These are phyloP conservation scores for Carapus acus DNA, from an alignment of 2,797 vertebrate species.

Conservation along the genomic window DNA sequence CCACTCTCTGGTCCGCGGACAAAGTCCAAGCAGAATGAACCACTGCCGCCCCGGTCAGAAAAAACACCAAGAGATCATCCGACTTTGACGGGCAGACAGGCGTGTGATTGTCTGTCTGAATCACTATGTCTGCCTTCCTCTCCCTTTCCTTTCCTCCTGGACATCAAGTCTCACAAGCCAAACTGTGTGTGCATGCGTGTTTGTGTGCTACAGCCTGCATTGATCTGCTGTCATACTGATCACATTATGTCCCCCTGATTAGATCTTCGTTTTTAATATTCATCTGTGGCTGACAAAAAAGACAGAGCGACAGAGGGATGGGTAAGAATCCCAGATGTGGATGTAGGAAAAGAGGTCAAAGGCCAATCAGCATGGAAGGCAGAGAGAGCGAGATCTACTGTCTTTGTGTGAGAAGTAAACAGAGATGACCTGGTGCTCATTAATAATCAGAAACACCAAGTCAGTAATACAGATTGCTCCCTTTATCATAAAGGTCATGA, in stretches of 20 bases:
- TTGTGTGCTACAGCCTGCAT: constrained; percentile 68
- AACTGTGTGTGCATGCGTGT: constrained; percentile 42
- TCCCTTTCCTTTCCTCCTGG: constrained; percentile 52
- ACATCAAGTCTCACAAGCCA: constrained; percentile 55
- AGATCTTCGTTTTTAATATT: constrained; percentile 99
- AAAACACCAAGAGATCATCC: too few relatives aligned
- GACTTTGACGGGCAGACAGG: too few relatives aligned
- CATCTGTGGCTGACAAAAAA: constrained; percentile 70
- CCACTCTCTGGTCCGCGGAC: too few relatives aligned
- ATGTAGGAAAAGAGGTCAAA: constrained; percentile 28
- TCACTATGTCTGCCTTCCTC: constrained; percentile 1
- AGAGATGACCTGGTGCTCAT: neutral
- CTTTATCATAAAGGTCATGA: too few relatives aligned
- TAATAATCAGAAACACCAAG: too few relatives aligned
- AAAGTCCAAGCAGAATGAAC: too few relatives aligned
- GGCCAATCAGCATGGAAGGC: neutral
- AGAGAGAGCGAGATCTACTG: neutral
- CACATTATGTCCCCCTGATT: constrained; percentile 84
- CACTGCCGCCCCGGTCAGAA: too few relatives aligned
- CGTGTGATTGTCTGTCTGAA: constrained; percentile 53
- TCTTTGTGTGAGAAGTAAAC: neutral
- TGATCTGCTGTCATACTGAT: constrained; percentile 87
- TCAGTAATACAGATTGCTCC: too few relatives aligned
- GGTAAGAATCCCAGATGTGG: constrained; percentile 52
- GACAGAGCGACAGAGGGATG: constrained; percentile 50